A percentile compares a stretch with the other conserved stretches of the same genome.
Conservation (phyloP, 2,888 invertebrate genomes). For the Andricus quercusramuli region DNA sequence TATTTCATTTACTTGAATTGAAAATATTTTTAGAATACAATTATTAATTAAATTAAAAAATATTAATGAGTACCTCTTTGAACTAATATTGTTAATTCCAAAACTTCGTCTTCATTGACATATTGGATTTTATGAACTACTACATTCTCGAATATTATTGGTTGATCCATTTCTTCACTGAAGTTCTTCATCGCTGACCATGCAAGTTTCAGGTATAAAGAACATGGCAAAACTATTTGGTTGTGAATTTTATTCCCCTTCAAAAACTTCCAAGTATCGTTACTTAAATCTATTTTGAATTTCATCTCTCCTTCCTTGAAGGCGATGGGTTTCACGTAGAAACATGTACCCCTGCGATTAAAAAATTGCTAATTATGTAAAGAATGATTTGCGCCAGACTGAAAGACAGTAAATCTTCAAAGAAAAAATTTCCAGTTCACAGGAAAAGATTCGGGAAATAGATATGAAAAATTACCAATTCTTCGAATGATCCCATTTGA, state of each 20-base stretch:
- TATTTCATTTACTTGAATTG: not conserved
- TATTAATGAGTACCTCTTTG: conserved; percentile 56
- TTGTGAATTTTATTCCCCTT: conserved; percentile 82
- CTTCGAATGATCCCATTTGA: too few species aligned
- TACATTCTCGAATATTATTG: conserved; percentile 71
- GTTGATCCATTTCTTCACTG: conserved; percentile 75
- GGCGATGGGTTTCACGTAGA: too few species aligned
- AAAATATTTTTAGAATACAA: too few species aligned
- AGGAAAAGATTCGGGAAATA: not conserved
- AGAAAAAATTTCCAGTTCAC: too few species aligned
- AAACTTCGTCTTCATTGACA: conserved; percentile 77
- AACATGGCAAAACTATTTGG: conserved; percentile 82
- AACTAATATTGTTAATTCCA: conserved; percentile 71
- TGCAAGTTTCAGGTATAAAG: conserved; percentile 80
- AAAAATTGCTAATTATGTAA: too few species aligned
- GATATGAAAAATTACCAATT: too few species aligned
- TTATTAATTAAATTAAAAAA: too few species aligned
- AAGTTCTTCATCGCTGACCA: conserved; percentile 80
- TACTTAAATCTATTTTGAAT: conserved; percentile 66
- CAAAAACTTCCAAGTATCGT: conserved; percentile 76
- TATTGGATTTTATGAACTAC: conserved; percentile 78
- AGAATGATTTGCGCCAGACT: too few species aligned
- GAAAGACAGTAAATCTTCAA: too few species aligned
- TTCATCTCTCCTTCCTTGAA: too few species aligned
- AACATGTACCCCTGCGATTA: too few species aligned